A percentile compares a stretch with the other conserved stretches of the same genome.
phyloP scores from a whole-genome alignment of 2,888 invertebrate genomes.

The Diachrysia chrysitis region DNA sequence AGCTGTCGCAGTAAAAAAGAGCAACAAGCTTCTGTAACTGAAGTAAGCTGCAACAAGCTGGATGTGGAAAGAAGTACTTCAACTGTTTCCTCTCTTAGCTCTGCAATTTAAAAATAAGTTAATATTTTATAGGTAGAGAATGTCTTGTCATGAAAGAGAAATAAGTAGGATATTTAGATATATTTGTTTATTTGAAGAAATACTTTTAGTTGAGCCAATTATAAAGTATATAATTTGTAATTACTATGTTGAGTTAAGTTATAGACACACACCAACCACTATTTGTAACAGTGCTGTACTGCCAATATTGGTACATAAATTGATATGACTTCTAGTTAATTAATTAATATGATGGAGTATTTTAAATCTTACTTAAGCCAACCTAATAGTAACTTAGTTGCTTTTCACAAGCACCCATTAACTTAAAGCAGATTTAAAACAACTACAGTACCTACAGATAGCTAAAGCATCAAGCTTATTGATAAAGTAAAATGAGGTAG shows the following conservation, averaged over 20 bases:
- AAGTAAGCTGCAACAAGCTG: conserved; percentile 95
- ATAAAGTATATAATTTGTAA: too few species aligned
- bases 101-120: conserved; percentile 79
- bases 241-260: too few species aligned
- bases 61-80: conserved; percentile 96
- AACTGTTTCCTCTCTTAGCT: conserved; percentile 96
- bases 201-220: too few species aligned
- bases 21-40: conserved; percentile 97
- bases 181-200: too few species aligned
- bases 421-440: neutral
- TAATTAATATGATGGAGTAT: too few species aligned
- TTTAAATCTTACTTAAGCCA: too few species aligned
- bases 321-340: too few species aligned
- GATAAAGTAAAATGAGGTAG: neutral
- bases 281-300: neutral
- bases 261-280: too few species aligned
- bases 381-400: too few species aligned
- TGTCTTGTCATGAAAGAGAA: too few species aligned
- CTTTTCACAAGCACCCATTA: neutral
- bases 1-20: conserved; percentile 96
- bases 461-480: neutral
- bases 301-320: too few species aligned
- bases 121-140: conserved; percentile 4
- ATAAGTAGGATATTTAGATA: too few species aligned
- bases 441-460: neutral